Percentiles rank a stretch among this genome's conserved stretches.
These are phyloP conservation scores for Ernsta delagoae DNA, from an alignment of 2,888 invertebrate genomes.

Conservation along the genomic window DNA sequence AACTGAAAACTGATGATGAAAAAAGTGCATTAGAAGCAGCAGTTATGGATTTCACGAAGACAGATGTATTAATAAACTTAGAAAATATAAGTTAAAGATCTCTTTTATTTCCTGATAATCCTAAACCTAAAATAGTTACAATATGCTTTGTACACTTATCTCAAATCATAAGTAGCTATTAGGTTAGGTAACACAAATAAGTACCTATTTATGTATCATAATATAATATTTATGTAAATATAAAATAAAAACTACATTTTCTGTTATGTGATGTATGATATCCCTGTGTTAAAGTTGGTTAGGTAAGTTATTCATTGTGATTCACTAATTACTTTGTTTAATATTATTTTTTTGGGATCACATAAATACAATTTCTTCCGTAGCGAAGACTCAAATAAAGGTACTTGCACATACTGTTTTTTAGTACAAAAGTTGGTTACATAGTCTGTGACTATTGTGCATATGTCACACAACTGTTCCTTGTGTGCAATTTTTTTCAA, in stretches of 20 bases:
- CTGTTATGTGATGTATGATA: too few species aligned
- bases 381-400: conserved; percentile 65
- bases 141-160: too few species aligned
- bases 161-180: too few species aligned
- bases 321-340: not conserved
- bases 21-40: conserved; percentile 82
- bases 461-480: conserved; percentile 69
- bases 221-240: too few species aligned
- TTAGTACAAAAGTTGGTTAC: conserved; percentile 58
- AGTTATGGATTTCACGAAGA: conserved; percentile 75
- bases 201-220: too few species aligned
- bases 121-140: not conserved
- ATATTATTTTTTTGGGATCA: conserved; percentile 2
- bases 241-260: too few species aligned
- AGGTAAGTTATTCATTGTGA: not conserved
- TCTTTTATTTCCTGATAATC: not conserved
- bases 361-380: conserved; percentile 69
- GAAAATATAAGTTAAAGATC: conserved; percentile 57
- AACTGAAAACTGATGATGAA: conserved; percentile 86
- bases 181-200: too few species aligned
- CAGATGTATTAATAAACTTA: conserved; percentile 75
- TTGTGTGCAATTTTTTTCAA: conserved; percentile 54
- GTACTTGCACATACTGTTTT: conserved; percentile 60
- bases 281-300: not conserved
- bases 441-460: conserved; percentile 63